Conservation (phyloP, 2,888 invertebrate genomes). For the Leucozona laternaria region DNA sequence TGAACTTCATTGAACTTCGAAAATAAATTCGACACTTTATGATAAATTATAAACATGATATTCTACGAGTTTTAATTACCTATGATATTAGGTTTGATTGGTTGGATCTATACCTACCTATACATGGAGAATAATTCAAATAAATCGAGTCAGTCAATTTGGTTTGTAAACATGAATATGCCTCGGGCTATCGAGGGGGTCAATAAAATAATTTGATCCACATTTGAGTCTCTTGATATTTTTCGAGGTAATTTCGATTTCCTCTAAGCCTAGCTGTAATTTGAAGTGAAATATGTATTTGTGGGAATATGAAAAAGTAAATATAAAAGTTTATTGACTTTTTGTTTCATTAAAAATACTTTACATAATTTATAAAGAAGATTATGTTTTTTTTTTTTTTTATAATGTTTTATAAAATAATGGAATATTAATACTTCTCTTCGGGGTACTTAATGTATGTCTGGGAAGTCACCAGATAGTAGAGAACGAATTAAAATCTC, state of each 20-base stretch:
- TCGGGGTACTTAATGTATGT: too few species aligned
- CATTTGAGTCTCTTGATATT: slow-evolving; percentile 13
- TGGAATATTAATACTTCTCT: too few species aligned
- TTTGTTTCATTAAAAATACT: not conserved
- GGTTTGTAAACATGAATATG: not conserved
- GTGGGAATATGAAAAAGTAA: not conserved
- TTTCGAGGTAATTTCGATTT: slow-evolving; percentile 53
- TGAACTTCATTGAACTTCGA: slow-evolving; percentile 29
- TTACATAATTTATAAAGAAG: too few species aligned
- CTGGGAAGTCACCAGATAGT: too few species aligned
- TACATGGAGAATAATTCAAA: not conserved
- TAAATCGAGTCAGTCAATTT: not conserved
- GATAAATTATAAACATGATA: slow-evolving; percentile 6
- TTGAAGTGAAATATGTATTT: not conserved
- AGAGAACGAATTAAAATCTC: too few species aligned
- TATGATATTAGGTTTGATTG: not conserved
- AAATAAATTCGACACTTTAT: not conserved
- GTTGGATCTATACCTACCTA: not conserved
- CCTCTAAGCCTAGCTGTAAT: slow-evolving; percentile 17
- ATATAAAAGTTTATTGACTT: not conserved
- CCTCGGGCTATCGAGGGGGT: not conserved
- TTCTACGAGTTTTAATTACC: not conserved
- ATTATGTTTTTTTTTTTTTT: too few species aligned
- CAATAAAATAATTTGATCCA: slow-evolving; percentile 29
- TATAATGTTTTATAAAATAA: too few species aligned